These are phyloP conservation scores for Platycercus adscitus DNA, from an alignment of 2,113 vertebrate species.

Conservation along the genomic window DNA sequence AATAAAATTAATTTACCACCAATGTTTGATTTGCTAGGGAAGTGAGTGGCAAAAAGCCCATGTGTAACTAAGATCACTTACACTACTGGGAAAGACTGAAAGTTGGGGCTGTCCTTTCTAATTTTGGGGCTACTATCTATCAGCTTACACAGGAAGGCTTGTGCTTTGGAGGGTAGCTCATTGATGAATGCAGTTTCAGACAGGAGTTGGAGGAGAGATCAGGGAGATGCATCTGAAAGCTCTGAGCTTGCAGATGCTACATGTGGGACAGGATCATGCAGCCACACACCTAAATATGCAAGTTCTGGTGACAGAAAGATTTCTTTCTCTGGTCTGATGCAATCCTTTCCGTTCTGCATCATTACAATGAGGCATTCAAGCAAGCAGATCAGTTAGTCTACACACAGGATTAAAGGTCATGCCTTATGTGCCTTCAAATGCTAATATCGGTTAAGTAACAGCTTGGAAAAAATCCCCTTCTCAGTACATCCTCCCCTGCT, in stretches of 20 bases:
- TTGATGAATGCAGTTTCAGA: not conserved
- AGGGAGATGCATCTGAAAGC: not conserved
- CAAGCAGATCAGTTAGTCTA: slow-evolving; percentile 29
- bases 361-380: slow-evolving; percentile 52
- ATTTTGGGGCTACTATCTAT: not conserved
- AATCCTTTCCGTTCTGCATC: slow-evolving; percentile 21
- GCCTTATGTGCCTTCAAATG: slow-evolving; percentile 40
- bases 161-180: not conserved
- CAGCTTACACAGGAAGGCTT: not conserved
- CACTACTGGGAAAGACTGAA: rapidly evolving
- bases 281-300: not conserved
- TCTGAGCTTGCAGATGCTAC: not conserved
- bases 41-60: not conserved
- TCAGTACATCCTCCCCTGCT: not conserved
- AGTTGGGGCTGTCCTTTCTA: not conserved
- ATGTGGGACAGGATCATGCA: not conserved
- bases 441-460: slow-evolving; percentile 54
- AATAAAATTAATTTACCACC: not conserved
- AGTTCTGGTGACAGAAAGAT: not conserved
- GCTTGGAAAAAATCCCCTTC: slow-evolving; percentile 5
- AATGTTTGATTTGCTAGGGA: rapidly evolving
- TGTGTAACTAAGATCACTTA: not conserved
- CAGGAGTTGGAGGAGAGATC: not conserved
- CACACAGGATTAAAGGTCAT: slow-evolving; percentile 45
- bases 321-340: not conserved